Percentiles rank a stretch among this genome's conserved stretches.
Conservation (phyloP, 2,888 invertebrate species). For the Itoplectis maculator region DNA sequence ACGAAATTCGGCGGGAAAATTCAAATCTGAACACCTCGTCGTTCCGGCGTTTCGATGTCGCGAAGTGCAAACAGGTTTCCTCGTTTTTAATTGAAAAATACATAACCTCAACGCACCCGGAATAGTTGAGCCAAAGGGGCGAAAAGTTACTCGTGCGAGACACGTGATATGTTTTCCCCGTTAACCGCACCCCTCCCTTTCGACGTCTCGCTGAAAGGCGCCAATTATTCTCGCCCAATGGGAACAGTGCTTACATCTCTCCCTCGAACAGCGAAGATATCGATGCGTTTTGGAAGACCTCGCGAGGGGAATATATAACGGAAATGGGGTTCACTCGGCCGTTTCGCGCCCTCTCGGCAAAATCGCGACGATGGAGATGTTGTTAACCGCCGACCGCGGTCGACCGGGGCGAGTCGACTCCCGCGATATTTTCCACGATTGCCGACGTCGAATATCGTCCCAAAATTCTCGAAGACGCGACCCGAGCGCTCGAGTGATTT, state of each 20-base stretch:
- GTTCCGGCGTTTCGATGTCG: too few relatives aligned
- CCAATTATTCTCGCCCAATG: not conserved
- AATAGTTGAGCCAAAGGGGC: not conserved
- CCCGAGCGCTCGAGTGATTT: too few relatives aligned
- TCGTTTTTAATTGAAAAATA: not conserved
- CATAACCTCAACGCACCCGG: not conserved
- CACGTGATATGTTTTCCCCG: constrained; percentile 23
- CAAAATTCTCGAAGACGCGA: too few relatives aligned
- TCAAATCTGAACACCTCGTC: too few relatives aligned
- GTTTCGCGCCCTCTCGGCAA: constrained; percentile 16
- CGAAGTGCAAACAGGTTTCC: too few relatives aligned
- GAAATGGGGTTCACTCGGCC: constrained; percentile 22
- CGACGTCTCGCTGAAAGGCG: not conserved
- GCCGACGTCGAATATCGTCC: too few relatives aligned
- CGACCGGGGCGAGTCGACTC: too few relatives aligned
- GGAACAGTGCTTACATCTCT: not conserved
- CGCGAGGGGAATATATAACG: constrained; percentile 27
- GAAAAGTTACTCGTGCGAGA: not conserved
- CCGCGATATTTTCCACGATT: too few relatives aligned
- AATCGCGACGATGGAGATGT: not conserved
- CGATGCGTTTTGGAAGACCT: constrained; percentile 40
- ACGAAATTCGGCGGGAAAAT: too few relatives aligned
- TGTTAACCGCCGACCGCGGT: not conserved
- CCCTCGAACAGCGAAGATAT: constrained; percentile 22
- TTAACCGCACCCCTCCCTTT: not conserved